phyloP scores from a whole-genome alignment of 1,140 invertebrate genomes.

The Cyclargus thomasi region DNA sequence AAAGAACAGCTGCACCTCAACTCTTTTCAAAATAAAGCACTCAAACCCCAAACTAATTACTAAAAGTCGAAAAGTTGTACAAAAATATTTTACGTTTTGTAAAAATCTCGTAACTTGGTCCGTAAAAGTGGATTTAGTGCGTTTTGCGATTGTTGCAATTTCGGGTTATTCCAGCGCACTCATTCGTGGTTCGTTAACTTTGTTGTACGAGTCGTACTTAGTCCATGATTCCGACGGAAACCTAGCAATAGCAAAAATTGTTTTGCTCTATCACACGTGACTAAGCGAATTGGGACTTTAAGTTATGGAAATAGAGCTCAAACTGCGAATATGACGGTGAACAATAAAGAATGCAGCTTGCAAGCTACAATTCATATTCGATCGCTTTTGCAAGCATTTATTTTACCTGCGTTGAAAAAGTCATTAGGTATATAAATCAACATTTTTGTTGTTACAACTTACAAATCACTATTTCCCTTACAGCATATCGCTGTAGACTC shows the following conservation, averaged over 20 bases:
- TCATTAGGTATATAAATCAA: background rate
- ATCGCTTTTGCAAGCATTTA: background rate
- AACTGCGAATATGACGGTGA: background rate
- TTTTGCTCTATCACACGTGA: constrained; percentile 25
- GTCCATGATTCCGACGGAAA: constrained; percentile 50
- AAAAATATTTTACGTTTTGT: constrained; percentile 21
- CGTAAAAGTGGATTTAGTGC: constrained; percentile 56
- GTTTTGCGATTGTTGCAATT: constrained; percentile 70
- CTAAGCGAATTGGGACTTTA: background rate
- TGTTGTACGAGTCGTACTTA: constrained; percentile 65
- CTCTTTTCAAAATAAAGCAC: constrained; percentile 1
- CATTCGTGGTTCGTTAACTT: constrained; percentile 71
- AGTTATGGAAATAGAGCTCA: constrained; percentile 15
- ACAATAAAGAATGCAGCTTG: background rate
- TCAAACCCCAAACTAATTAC: constrained; percentile 15
- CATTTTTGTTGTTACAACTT: background rate
- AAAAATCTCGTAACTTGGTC: constrained; percentile 31
- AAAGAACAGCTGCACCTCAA: background rate
- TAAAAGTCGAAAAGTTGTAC: constrained; percentile 1
- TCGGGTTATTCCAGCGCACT: constrained; percentile 61
- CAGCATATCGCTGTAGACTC: too few relatives aligned
- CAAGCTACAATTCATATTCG: constrained; percentile 1
- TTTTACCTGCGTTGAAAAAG: background rate
- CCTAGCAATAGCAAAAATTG: constrained; percentile 36
- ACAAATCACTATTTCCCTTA: too few relatives aligned